Evolutionary conservation across 2,113 vertebrate genomes (phyloP), one percentile per base, ranked within the genome.

Genomic region (Tychaedon coryphoeus): DNA sequence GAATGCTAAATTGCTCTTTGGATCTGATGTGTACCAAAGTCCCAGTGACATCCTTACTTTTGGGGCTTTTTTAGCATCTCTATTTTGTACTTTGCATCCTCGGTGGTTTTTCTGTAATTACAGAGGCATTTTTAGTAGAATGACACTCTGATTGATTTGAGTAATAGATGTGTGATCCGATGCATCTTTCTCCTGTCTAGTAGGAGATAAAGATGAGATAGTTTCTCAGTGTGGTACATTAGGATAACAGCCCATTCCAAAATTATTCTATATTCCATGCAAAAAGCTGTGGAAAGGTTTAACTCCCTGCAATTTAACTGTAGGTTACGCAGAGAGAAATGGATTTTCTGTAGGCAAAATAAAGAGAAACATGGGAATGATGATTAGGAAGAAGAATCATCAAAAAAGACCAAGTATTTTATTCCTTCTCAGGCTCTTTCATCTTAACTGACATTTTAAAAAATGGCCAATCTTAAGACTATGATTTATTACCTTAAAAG

Each of bases 401-500:
- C 90, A 56, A 85, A 93, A 80, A 81, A 81, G 40, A 45, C 26
- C 31, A 75, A 75, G 43, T 57, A 88, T 94, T 90, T 96, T 93
- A 86, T 93, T 94, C 56, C n/a, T 92, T 90, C 86, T 95, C 56
- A 86, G 23, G 17, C 51, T 77, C 85, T 93, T 96, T 97, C 56
- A 92, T 88, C 92, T 84, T 90, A 80, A 84, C 65, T 93, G 86
- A 79, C 88, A 92, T 86, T 67, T 17, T 90, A 93, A 93, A 71
- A 96, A 74, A 92, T 72, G 36, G 60, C 24, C 36, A 45, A 48
- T 86, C 88, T 84, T 54, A 88, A 76, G 33, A 48, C 61, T 92
- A 42, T 94, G 85, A 95, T 95, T 95, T 95, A 94, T 95, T 93
- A 81, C 60, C 60, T 60, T 90, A 56, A 47, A 93, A 84, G 69